phyloP scores from a whole-genome alignment of 2,113 vertebrate genomes.

The Chaetorhynchus papuensis region DNA sequence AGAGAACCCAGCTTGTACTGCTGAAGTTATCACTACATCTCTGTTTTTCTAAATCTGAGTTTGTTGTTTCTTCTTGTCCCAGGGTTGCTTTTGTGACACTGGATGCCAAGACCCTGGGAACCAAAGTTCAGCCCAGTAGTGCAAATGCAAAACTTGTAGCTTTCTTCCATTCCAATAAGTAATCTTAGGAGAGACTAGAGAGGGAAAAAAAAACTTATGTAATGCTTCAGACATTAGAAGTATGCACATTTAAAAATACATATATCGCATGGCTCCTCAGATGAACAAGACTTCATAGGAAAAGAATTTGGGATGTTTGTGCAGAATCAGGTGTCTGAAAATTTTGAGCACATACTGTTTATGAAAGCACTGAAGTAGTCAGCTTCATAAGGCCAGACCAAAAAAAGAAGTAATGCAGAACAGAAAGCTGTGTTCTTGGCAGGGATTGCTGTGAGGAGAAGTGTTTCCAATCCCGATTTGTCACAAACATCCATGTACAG shows the following conservation, averaged over 20 bases:
- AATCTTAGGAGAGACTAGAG: neutral
- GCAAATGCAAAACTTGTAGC: neutral
- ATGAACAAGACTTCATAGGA: slow-evolving; percentile 30
- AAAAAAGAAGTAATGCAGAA: slow-evolving; percentile 61
- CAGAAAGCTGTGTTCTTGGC: slow-evolving; percentile 50
- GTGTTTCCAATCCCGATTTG: slow-evolving; percentile 26
- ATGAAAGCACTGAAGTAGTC: slow-evolving; percentile 30
- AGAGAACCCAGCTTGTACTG: neutral
- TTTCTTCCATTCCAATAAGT: slow-evolving; percentile 38
- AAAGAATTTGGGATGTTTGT: slow-evolving; percentile 57
- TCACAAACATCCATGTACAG: slow-evolving; percentile 17
- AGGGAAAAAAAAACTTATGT: neutral
- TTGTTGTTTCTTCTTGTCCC: slow-evolving; percentile 19
- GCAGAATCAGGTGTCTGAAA: slow-evolving; percentile 56
- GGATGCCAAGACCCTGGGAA: slow-evolving; percentile 34
- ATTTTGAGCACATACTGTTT: slow-evolving; percentile 26
- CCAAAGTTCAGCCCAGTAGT: neutral
- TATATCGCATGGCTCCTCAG: neutral
- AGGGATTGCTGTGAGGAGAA: slow-evolving; percentile 13
- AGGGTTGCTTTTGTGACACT: neutral
- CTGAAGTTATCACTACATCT: neutral
- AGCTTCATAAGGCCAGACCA: slow-evolving; percentile 44
- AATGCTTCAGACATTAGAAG: slow-evolving; percentile 37
- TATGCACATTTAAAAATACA: slow-evolving; percentile 53
- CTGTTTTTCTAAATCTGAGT: neutral